Base-by-base conservation (phyloP, 2,797 vertebrate species). In the Melanotaenia pygmaea region DNA sequence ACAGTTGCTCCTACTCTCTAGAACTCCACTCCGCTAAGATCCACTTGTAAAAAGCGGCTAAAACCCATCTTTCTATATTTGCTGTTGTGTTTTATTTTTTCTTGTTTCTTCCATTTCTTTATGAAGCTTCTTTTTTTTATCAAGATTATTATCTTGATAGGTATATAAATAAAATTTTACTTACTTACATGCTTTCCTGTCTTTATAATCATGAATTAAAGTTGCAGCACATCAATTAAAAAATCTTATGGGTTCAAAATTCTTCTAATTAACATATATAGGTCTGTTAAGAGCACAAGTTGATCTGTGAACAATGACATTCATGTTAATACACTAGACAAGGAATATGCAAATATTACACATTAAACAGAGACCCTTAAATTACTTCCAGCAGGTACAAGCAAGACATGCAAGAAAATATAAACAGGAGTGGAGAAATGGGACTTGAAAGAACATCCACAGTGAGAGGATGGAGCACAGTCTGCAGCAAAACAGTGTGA, bases 401-500 rank as follows among this genome's bases (percentile, higher is more conserved):
- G 20, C 51, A 40, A 22, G 53, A 85, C 51, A 40, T n/a, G 32
- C 67, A 82, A 56, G 40, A 77, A 76, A 79, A 80, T n/a, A 64
- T 28, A 59, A 85, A 78, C 53, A 80, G 47, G 70, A 77, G 64
- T 72, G 78, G 66, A 76, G 64, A 79, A 63, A 28, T 54, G 76
- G 79, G 77, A 80, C 85, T 59, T 80, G 76, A 84, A 86, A 84
- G 72, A 89, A 90, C 81, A 88, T 85, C 86, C 76, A 85, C 69
- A 80, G 88, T 61, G 72, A 83, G 83, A 92, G 75, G 80, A 85
- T 70, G 77, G 83, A 88, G 82, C 80, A 86, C 87, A 88, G 86
- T 87, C 80, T 79, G 83, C 68, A 80, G 83, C 67, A 77, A 72
- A 87, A 87, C 76, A 79, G 85, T 90, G 86, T 88, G 91, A 93